A percentile compares a stretch with the other conserved stretches of the same genome.
Evolutionary conservation across 2,888 invertebrate species (phyloP).

Genomic region (Allolobophora icterica): DNA sequence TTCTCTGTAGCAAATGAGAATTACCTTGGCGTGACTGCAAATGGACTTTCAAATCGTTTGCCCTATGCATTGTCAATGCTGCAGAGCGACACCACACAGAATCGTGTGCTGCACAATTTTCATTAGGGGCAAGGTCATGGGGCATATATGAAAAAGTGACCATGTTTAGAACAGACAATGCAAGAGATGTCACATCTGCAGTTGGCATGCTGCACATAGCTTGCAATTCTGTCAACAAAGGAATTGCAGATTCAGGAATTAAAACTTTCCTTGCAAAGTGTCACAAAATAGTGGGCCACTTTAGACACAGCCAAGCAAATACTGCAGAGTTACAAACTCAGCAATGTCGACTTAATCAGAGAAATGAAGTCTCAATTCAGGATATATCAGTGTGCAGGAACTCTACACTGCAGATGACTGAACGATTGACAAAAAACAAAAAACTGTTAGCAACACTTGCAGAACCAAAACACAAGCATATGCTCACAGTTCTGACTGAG

Average conservation of each 20-base stretch:
- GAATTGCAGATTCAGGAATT: slow-evolving; percentile 7
- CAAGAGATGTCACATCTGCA: neutral
- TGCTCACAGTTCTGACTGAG: neutral
- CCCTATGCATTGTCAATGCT: neutral
- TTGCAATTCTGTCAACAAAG: slow-evolving; percentile 2
- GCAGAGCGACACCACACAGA: neutral
- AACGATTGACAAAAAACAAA: neutral
- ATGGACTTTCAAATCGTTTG: neutral
- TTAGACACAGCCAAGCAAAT: no score
- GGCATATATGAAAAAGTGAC: neutral
- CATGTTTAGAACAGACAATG: neutral
- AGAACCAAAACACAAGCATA: neutral
- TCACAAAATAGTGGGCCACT: slow-evolving; percentile 23
- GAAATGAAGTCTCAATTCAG: neutral
- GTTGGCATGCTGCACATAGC: slow-evolving; percentile 17
- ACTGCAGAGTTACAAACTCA: no score
- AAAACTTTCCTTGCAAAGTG: neutral
- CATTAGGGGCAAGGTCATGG: neutral
- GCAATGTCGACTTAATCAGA: neutral
- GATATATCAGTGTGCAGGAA: neutral
- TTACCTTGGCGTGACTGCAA: neutral
- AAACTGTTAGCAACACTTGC: neutral
- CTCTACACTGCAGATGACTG: slow-evolving; percentile 25
- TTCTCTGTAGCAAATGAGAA: no score
- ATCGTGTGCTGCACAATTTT: neutral